phyloP scores from a whole-genome alignment of 2,888 invertebrate genomes.

The Cataglyphis rosenhaueri region DNA sequence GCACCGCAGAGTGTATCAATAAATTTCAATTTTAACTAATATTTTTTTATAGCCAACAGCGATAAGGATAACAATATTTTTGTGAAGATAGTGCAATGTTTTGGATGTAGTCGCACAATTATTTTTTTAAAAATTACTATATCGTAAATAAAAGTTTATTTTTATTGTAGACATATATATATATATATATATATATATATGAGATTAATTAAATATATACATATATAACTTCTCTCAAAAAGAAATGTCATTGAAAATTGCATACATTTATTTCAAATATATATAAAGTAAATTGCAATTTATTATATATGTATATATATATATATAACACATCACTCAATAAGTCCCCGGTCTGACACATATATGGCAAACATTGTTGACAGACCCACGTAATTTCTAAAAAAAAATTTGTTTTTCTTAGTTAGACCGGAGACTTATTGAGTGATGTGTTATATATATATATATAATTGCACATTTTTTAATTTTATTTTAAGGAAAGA shows the following conservation, averaged over 20 bases:
- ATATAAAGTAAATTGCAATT: too few species aligned
- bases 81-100: neutral
- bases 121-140: neutral
- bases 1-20: neutral
- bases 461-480: neutral
- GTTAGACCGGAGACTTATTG: too few species aligned
- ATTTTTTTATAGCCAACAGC: slow-evolving; percentile 13
- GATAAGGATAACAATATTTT: neutral
- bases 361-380: too few species aligned
- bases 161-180: neutral
- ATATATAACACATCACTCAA: too few species aligned
- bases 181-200: too few species aligned
- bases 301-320: too few species aligned
- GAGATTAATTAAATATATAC: neutral
- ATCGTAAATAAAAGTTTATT: neutral
- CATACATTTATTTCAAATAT: too few species aligned
- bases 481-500: neutral
- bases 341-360: too few species aligned
- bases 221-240: neutral
- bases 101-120: neutral
- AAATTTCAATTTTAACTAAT: slow-evolving; percentile 37
- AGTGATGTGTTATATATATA: too few species aligned
- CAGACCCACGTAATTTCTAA: too few species aligned
- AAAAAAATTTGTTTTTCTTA: too few species aligned
- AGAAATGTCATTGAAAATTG: too few species aligned